Base-by-base conservation (phyloP, 64 coral and sea anemone genomes). In the Stichodactyla helianthus region DNA sequence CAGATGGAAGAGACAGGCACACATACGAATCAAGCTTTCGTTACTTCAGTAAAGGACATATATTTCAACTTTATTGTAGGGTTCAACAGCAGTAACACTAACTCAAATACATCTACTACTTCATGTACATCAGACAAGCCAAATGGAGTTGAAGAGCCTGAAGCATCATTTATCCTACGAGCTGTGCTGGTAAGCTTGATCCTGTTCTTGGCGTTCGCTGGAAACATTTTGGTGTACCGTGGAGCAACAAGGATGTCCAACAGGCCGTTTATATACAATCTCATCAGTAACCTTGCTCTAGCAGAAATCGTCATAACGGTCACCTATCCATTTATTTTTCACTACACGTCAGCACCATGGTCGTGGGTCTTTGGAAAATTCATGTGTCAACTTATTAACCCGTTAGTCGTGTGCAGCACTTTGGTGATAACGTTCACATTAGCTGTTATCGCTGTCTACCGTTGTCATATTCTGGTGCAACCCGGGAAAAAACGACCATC, bases 281-380 rank as follows among this genome's bases (percentile, higher is more conserved):
- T 81, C 78, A 53, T 81, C 78, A n/a, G 50, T 54, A 81, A 81
- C 22, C 15, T 81, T 12, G 78, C 78, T 16, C 17, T 81, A 8
- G 78, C 78, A 54, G 78, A 81, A 51, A 51, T 81, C 17, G 17
- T 81, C 5, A 1, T 19, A 9, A 54, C 78, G 4, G 15, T 81
- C 10, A 20, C 14, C 15, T 52, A 19, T 3, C 78, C 78, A 19
- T 81, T 81, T 81, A 14, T 51, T 4, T 28, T 81, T 22, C 78
- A 81, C 50, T 81, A 81, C 51, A 19, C 52, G 51, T 52, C 51
- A 5, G 52, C 52, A 50, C 78, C 78, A 2, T 81, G 78, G 78
- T 52, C 50, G 2, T 81, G 78, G 78, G 78, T 81, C 6, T 81
- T 81, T 52, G 78, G 78, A 7, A 4, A 17, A 13, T 51, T 81